These are phyloP conservation scores for Rhinatrema bivittatum DNA, from an alignment of 2,797 vertebrate genomes.

Conservation along the genomic window DNA sequence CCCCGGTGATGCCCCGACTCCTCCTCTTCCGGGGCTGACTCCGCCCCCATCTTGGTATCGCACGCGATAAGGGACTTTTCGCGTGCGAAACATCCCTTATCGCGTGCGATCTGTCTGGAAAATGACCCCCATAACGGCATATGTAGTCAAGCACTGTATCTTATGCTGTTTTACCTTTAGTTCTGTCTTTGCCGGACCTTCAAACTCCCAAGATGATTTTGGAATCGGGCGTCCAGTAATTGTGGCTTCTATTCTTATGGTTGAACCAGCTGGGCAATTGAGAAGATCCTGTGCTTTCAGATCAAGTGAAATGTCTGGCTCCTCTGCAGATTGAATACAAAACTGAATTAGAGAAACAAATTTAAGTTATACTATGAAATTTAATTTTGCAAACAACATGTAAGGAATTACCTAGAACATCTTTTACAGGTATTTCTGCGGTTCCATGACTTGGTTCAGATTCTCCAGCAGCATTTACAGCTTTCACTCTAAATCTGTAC, in stretches of 20 bases:
- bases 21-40: no score
- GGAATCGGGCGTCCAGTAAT: conserved; percentile 85
- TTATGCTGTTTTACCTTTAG: conserved; percentile 58
- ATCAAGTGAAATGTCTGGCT: conserved; percentile 79
- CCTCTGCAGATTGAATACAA: conserved; percentile 49
- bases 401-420: conserved; percentile 73
- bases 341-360: neutral
- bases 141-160: no score
- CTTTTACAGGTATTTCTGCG: conserved; percentile 77
- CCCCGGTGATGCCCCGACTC: no score
- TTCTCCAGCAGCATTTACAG: conserved; percentile 91
- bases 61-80: no score
- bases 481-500: conserved; percentile 89
- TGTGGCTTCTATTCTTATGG: conserved; percentile 81
- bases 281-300: conserved; percentile 75
- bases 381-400: neutral
- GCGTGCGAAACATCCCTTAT: no score
- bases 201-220: conserved; percentile 91
- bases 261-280: conserved; percentile 73
- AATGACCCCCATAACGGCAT: no score
- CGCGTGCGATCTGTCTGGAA: no score
- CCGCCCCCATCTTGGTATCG: no score
- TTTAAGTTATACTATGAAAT: no score
- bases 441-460: conserved; percentile 90
- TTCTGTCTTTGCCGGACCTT: conserved; percentile 83